Evolutionary conservation across 2,113 vertebrate genomes (phyloP), one percentile per base, ranked within the genome.

Genomic region (Eleginops maclovinus): DNA sequence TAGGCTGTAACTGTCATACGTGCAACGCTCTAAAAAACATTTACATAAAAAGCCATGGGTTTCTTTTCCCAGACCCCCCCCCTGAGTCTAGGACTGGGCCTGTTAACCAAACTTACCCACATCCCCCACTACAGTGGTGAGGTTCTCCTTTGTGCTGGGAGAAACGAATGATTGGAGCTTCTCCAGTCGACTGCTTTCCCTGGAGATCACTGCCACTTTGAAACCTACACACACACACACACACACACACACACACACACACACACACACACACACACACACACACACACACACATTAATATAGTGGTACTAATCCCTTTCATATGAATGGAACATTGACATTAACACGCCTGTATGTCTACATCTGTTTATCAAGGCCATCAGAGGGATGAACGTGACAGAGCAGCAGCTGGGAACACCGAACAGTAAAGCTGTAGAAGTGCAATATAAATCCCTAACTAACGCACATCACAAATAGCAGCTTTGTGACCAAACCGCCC

Each of bases 151-250:
- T 22, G 90, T 93, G 70, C 83, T 61, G 0, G 92, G 86, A 15
- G 94, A 93, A 73, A 96, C 83, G 28, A 96, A 95, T 2, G 78
- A 76, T 51, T 63, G 81, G 51, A 96, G 93, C 44, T 77, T 95
- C 64, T 96, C 95, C 87, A 96, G 83, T 1, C 94, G 89, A 73
- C 73, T 80, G 63, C 36, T 73, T 51, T 96, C 95, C 72, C 95
- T 93, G 86, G 96, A 96, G 82, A 96, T 93, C 50, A 96, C 95
- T 0, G 93, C 95, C 0, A 96, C 95, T 67, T 88, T 95, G 84
- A 96, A 96, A 74, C 94, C 94, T 89, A 5, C n/a, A 77, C 41
- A 75, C 50, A 84, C 56, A 60, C 28, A 75, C 28, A 31, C 7
- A 0, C 31, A 36, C 31, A 9, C 31, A 36, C 31, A 9, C 31